Evolutionary conservation across 2,888 invertebrate species (phyloP).

Genomic region (Mayetiola destructor): DNA sequence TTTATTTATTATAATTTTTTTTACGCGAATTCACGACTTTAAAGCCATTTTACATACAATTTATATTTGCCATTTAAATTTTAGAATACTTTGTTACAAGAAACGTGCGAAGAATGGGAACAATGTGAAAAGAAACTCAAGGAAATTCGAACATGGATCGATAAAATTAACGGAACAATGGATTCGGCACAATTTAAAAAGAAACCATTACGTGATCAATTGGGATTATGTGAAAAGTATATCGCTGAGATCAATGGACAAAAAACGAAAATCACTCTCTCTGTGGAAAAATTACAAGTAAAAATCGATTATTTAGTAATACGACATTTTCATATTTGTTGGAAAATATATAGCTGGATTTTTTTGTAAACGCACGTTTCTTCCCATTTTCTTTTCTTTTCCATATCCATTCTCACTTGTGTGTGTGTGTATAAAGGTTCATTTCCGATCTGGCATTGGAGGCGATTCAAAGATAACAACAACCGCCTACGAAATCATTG

Average conservation of each 20-base stretch:
- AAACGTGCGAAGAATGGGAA: slow-evolving; percentile 90
- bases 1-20: slow-evolving; percentile 20
- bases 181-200: slow-evolving; percentile 73
- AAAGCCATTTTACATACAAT: slow-evolving; percentile 22
- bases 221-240: slow-evolving; percentile 72
- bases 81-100: slow-evolving; percentile 75
- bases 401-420: no score
- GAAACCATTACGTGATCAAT: slow-evolving; percentile 74
- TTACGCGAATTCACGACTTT: no score
- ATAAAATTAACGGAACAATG: slow-evolving; percentile 61
- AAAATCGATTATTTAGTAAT: no score
- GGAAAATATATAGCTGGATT: no score
- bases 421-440: no score
- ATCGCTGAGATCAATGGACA: slow-evolving; percentile 76
- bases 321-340: no score
- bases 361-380: no score
- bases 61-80: no score
- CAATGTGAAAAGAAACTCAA: slow-evolving; percentile 88
- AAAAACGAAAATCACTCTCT: slow-evolving; percentile 74
- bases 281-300: slow-evolving; percentile 81
- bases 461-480: slow-evolving; percentile 61
- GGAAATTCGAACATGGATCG: slow-evolving; percentile 78
- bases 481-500: slow-evolving; percentile 52
- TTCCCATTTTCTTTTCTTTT: no score
- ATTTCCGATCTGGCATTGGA: slow-evolving; percentile 74